Conservation (phyloP, 2,113 vertebrate species). For the Tupaia tana region DNA sequence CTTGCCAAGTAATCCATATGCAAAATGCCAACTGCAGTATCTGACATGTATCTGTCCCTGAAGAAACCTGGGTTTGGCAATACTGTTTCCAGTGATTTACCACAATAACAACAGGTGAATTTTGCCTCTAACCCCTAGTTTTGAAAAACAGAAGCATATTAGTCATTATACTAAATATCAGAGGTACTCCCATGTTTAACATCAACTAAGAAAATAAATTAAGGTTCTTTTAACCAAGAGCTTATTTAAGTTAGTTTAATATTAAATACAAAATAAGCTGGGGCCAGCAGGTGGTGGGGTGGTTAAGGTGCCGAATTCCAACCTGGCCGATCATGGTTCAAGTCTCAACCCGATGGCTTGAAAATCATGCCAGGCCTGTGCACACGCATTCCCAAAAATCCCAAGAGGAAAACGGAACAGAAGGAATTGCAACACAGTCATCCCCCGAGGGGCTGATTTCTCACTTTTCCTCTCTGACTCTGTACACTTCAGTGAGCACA, state of each 20-base stretch:
- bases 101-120: background rate
- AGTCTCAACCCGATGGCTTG: too few species aligned
- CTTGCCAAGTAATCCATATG: background rate
- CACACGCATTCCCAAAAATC: too few species aligned
- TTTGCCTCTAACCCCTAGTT: background rate
- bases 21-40: background rate
- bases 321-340: too few species aligned
- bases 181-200: background rate
- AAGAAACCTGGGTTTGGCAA: background rate
- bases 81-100: background rate
- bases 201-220: conserved; percentile 27
- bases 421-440: too few species aligned
- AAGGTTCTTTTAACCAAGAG: background rate
- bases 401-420: too few species aligned
- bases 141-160: background rate
- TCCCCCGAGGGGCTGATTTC: too few species aligned
- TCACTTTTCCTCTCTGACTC: too few species aligned
- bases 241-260: background rate
- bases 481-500: too few species aligned
- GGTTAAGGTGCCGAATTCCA: too few species aligned
- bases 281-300: too few species aligned
- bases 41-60: background rate
- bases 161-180: background rate
- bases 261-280: background rate
- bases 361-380: too few species aligned